Evolutionary conservation across 2,888 invertebrate genomes (phyloP), one percentile per base, ranked within the genome.

Genomic region (Volucella zonaria): DNA sequence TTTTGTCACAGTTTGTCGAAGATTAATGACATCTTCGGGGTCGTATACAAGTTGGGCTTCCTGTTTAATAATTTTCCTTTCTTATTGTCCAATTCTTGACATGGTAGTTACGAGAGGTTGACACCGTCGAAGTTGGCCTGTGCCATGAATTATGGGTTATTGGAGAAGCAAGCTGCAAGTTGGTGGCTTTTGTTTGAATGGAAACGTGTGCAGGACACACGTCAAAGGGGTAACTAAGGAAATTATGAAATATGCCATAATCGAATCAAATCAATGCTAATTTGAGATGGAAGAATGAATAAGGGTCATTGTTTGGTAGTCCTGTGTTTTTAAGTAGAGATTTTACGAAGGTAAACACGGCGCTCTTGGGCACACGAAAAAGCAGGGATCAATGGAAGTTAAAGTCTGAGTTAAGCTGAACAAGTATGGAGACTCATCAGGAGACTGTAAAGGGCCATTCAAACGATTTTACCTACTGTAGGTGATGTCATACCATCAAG

Each of bases 181-280:
- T 61, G 61, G 40, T 54, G 10, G 66, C 18, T 38, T 59, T 70
- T 76, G 70, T 59, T 62, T 58, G 67, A 47, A 62, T 8, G 47
- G 31, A 47, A 61, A 68, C 71, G 85, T 54, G 73, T 52, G 81
- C 73, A 59, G 52, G 76, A 77, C 85, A 85, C 85, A 81, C 85
- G 80, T 77, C 85, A 85, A 85, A 85, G 76, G 85, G 85, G 62
- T 85, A 85, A 85, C 76, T 68, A 70, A 68, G 47, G 14, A 62
- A 70, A 61, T 75, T 79, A 85, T 85, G 80, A 80, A 76, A 62
- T 81, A 62, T 85, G 11, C 42, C 58, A 45, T 81, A 81, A 81
- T 85, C 81, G 68, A 80, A 81, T 81, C 68, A 81, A 81, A 85
- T 81, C 85, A 81, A 85, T 81, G 77, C 81, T 76, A 68, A 85